Evolutionary conservation across 2,113 vertebrate species (phyloP).

Genomic region (Hiodon alosoides): DNA sequence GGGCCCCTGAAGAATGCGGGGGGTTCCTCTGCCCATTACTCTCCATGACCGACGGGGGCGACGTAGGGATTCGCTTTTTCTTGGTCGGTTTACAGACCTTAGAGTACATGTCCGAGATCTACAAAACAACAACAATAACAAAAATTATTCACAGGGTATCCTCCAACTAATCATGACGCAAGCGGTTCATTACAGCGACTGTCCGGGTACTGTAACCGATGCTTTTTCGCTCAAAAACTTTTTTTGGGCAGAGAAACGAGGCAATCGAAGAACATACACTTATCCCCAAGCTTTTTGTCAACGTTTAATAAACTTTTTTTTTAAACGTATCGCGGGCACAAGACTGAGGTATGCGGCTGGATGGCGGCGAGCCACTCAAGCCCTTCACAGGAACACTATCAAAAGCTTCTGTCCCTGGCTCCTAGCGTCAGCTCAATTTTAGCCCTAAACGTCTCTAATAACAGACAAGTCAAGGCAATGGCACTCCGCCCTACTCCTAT

Average conservation of each 20-base stretch:
- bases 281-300: neutral
- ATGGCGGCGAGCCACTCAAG: neutral
- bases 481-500: neutral
- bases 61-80: constrained; percentile 51
- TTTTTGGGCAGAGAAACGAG: neutral
- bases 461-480: constrained; percentile 6
- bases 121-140: constrained; percentile 30
- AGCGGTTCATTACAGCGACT: neutral
- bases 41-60: constrained; percentile 24
- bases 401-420: neutral
- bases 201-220: neutral
- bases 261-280: neutral
- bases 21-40: constrained; percentile 41
- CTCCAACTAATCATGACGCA: neutral
- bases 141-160: constrained; percentile 9
- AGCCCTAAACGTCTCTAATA: constrained; percentile 11
- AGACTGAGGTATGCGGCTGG: neutral
- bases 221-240: neutral
- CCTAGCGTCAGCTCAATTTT: neutral
- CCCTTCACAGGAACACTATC: neutral
- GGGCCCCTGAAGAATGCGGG: constrained; percentile 49
- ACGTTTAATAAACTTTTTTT: neutral
- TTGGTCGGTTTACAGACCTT: constrained; percentile 66
- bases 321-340: neutral
- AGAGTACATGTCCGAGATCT: constrained; percentile 72